These are phyloP conservation scores for Pan troglodytes DNA, from an alignment of 2,113 vertebrate genomes.

Conservation along the genomic window NHGRI_mPanTro3-v2.1_pri NC_072404.2:54392501-54393000, in stretches of 20 bases:
- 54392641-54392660: background rate
- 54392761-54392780: background rate
- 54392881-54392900: background rate
- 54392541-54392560: background rate
- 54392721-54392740: background rate
- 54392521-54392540: background rate
- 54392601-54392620: background rate
- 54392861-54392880: accelerated
- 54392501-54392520: background rate
- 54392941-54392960: background rate
- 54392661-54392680: background rate
- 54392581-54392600: background rate
- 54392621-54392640: background rate
- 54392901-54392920: no score
- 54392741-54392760: background rate
- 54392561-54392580: background rate
- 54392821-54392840: background rate
- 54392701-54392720: background rate
- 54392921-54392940: background rate
- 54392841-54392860: background rate
- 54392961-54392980: background rate
- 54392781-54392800: background rate
- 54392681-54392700: background rate
- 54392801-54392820: background rate
- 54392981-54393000: background rate